Conservation (phyloP, 2,113 vertebrate species). For the Psephotus haematonotus region DNA sequence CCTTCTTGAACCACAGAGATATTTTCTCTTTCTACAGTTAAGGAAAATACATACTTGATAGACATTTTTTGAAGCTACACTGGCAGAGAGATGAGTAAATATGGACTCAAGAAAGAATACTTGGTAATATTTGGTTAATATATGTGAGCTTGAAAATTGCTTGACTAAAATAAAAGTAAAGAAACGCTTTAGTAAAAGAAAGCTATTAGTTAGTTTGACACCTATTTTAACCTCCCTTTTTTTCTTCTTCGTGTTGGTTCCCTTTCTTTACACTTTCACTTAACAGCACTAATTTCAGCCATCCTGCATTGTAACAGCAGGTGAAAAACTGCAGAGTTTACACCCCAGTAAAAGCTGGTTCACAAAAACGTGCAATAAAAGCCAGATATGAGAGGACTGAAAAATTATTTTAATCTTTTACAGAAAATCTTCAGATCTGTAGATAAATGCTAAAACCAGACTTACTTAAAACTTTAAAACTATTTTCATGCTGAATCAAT, state of each 20-base stretch:
- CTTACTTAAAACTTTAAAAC: conserved; percentile 65
- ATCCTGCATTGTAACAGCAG: background rate
- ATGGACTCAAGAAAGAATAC: background rate
- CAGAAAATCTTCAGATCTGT: conserved; percentile 22
- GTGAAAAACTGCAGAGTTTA: background rate
- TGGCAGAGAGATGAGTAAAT: background rate
- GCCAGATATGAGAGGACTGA: background rate
- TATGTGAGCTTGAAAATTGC: background rate
- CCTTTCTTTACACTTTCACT: background rate
- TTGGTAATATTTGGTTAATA: background rate
- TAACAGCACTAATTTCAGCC: background rate
- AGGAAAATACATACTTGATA: background rate
- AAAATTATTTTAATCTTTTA: conserved; percentile 22
- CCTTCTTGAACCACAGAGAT: background rate
- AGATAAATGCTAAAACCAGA: conserved; percentile 52
- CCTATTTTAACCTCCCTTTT: background rate
- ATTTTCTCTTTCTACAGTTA: background rate
- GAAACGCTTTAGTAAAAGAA: background rate
- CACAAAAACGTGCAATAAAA: background rate
- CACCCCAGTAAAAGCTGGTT: background rate
- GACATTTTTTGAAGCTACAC: background rate
- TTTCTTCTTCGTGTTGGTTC: background rate
- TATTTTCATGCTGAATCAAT: conserved; percentile 73
- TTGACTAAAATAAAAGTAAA: background rate
- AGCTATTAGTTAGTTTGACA: background rate